A percentile compares a stretch with the other conserved stretches of the same genome.
Conservation (phyloP, 2,888 invertebrate species). For the Acheta domesticus region DNA sequence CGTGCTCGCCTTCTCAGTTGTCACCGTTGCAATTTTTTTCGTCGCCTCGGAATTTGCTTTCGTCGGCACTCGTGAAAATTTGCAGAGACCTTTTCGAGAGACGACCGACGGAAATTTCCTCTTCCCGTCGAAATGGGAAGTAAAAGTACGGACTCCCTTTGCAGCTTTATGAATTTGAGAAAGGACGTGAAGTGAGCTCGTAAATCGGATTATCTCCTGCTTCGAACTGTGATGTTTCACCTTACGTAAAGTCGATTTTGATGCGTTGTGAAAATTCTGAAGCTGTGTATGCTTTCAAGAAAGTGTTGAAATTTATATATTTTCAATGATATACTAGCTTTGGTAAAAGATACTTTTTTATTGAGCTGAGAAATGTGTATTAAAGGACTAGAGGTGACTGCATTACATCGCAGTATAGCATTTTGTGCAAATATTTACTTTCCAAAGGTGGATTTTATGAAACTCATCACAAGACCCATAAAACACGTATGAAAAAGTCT, state of each 20-base stretch:
- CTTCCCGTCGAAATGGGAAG: background rate
- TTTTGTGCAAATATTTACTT: too few species aligned
- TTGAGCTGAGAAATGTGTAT: too few species aligned
- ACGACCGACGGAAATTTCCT: background rate
- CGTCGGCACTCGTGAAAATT: slow-evolving; percentile 11
- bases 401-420: too few species aligned
- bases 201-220: background rate
- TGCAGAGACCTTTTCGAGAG: background rate
- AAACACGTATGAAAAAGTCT: too few species aligned
- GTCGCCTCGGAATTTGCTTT: background rate
- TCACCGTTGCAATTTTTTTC: background rate
- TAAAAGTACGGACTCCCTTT: background rate
- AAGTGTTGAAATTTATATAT: too few species aligned
- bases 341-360: too few species aligned
- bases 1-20: background rate
- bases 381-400: too few species aligned
- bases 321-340: too few species aligned
- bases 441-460: too few species aligned
- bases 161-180: slow-evolving; percentile 1
- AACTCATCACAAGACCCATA: too few species aligned
- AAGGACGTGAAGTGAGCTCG: background rate
- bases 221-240: background rate
- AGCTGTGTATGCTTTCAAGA: too few species aligned
- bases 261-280: background rate
- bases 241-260: background rate